These are phyloP conservation scores for Coelopa pilipes DNA, from an alignment of 2,888 invertebrate genomes.

Conservation along the genomic window DNA sequence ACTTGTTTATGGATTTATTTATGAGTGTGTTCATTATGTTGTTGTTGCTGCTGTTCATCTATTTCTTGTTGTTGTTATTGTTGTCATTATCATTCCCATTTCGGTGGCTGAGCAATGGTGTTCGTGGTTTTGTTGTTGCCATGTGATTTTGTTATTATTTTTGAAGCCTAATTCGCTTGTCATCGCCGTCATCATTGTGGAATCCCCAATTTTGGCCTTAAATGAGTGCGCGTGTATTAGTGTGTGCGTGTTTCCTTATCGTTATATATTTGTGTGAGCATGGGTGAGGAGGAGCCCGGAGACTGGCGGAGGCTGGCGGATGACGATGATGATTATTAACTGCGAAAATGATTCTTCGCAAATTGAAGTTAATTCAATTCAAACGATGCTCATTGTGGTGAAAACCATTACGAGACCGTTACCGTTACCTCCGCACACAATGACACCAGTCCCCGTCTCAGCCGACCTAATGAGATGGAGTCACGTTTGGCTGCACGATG, in stretches of 20 bases:
- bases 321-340: background rate
- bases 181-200: background rate
- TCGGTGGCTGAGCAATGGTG: no score
- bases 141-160: conserved; percentile 3
- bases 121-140: background rate
- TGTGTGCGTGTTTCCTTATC: background rate
- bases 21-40: conserved; percentile 23
- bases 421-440: no score
- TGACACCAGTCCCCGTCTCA: no score
- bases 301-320: background rate
- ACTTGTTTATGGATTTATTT: conserved; percentile 28
- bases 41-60: background rate
- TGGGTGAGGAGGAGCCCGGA: background rate
- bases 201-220: background rate
- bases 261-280: background rate
- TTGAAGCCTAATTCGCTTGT: conserved; percentile 15
- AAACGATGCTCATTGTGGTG: no score
- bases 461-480: no score
- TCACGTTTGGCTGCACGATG: no score
- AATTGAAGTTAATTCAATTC: no score
- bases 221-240: background rate
- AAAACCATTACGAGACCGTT: no score
- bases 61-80: conserved; percentile 6
- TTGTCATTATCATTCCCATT: background rate
- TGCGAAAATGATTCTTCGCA: background rate